Evolutionary conservation across 1,140 invertebrate genomes (phyloP).

Genomic region (Drosophila parabipectinata): DNA sequence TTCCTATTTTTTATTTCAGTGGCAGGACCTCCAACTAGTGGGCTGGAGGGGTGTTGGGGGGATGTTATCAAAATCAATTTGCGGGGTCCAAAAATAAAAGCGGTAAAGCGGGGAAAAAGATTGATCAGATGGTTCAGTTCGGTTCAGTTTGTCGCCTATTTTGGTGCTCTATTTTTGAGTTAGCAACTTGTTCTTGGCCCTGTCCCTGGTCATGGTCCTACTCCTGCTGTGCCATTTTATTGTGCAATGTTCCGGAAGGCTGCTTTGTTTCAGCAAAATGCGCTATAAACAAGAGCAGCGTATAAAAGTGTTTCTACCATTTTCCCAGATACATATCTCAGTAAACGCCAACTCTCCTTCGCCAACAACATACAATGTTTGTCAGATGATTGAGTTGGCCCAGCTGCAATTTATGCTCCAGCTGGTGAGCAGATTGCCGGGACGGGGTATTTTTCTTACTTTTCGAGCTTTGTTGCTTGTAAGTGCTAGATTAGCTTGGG

Average conservation of each 20-base stretch:
- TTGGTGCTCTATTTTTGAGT: slow-evolving; percentile 77
- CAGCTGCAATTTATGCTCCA: slow-evolving; percentile 44
- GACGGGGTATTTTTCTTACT: slow-evolving; percentile 22
- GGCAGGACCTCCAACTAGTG: slow-evolving; percentile 4
- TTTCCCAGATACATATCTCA: slow-evolving; percentile 49
- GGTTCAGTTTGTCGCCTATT: slow-evolving; percentile 64
- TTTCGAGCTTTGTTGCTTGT: slow-evolving; percentile 32
- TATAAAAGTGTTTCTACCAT: slow-evolving; percentile 48
- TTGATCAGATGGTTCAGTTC: neutral
- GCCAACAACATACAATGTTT: slow-evolving; percentile 62
- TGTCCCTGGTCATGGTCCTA: slow-evolving; percentile 5
- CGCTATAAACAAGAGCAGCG: slow-evolving; percentile 69
- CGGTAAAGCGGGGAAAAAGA: neutral
- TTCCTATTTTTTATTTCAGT: slow-evolving; percentile 45
- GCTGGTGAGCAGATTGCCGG: slow-evolving; percentile 14
- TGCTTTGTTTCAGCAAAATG: slow-evolving; percentile 79
- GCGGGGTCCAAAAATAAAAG: slow-evolving; percentile 15
- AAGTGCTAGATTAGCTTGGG: slow-evolving; percentile 36
- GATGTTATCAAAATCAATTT: slow-evolving; percentile 78
- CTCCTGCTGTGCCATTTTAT: slow-evolving; percentile 56
- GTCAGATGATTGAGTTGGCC: slow-evolving; percentile 63
- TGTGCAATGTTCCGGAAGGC: slow-evolving; percentile 80
- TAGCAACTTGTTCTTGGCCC: slow-evolving; percentile 45
- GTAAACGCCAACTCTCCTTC: slow-evolving; percentile 2
- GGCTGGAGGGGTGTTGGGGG: neutral